Percentiles rank a stretch among this genome's conserved stretches.
These are phyloP conservation scores for Myrmecobius fasciatus DNA, from an alignment of 2,113 vertebrate genomes.

Conservation along the genomic window DNA sequence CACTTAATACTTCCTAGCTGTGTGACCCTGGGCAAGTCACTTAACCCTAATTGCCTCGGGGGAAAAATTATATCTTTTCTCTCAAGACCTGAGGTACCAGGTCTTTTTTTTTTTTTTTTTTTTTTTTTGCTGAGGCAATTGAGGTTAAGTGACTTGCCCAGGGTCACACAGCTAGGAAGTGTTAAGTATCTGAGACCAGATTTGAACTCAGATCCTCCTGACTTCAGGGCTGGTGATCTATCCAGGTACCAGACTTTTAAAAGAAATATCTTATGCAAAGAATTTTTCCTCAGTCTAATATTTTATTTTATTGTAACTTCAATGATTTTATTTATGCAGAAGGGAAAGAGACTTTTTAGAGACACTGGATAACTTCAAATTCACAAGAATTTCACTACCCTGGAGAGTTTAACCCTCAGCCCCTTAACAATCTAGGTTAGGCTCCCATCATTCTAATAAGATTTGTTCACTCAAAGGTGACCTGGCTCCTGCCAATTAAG, in stretches of 20 bases:
- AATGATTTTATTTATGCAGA: background rate
- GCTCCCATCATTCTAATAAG: background rate
- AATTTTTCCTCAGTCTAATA: background rate
- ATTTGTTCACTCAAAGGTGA: background rate
- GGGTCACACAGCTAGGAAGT: too few relatives aligned
- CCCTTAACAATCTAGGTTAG: background rate
- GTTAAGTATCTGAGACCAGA: too few relatives aligned
- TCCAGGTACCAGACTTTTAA: background rate
- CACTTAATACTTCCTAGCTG: too few relatives aligned
- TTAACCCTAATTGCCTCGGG: too few relatives aligned
- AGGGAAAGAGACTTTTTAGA: background rate
- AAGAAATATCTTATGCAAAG: background rate
- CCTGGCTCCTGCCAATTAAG: background rate
- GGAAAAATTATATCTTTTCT: background rate
- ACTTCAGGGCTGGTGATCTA: too few relatives aligned
- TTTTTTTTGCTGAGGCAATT: too few relatives aligned
- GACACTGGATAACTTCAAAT: background rate
- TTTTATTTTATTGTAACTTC: background rate
- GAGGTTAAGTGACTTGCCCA: too few relatives aligned
- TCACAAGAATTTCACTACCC: background rate
- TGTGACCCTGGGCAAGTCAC: too few relatives aligned
- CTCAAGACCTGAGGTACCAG: background rate
- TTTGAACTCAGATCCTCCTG: too few relatives aligned
- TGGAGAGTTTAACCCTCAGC: background rate
- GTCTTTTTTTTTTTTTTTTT: too few relatives aligned